These are phyloP conservation scores for Noctua fimbriata DNA, from an alignment of 2,888 invertebrate species.

Conservation along the genomic window DNA sequence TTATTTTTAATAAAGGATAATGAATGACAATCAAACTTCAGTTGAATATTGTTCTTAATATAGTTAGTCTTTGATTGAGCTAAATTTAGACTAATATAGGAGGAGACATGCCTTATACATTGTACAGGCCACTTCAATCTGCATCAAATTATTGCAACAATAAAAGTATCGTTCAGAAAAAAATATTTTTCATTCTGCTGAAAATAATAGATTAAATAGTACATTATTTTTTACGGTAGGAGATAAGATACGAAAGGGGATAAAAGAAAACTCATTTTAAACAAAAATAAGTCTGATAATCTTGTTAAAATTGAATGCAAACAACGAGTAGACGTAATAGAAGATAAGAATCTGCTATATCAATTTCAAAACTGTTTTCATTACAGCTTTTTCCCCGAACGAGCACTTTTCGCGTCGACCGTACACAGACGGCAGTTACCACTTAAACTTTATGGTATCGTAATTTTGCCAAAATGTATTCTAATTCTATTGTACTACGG, in stretches of 20 bases:
- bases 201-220: constrained; percentile 7
- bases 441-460: constrained; percentile 62
- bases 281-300: constrained; percentile 53
- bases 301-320: constrained; percentile 59
- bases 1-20: constrained; percentile 44
- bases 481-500: constrained; percentile 55
- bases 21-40: constrained; percentile 30
- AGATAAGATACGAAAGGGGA: constrained; percentile 21
- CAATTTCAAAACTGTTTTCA: constrained; percentile 65
- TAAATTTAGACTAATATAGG: neutral
- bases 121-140: neutral
- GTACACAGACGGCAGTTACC: constrained; percentile 66
- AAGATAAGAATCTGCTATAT: constrained; percentile 62
- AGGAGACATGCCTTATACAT: neutral
- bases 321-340: constrained; percentile 56
- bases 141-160: neutral
- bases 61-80: neutral
- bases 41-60: constrained; percentile 5
- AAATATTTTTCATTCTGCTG: neutral
- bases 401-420: constrained; percentile 62
- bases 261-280: constrained; percentile 50
- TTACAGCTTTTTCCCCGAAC: constrained; percentile 59
- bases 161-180: neutral
- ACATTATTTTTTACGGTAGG: constrained; percentile 11
- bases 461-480: constrained; percentile 62